Evolutionary conservation across 2,888 invertebrate genomes (phyloP).

Genomic region (Brachypalpus laphriformis): DNA sequence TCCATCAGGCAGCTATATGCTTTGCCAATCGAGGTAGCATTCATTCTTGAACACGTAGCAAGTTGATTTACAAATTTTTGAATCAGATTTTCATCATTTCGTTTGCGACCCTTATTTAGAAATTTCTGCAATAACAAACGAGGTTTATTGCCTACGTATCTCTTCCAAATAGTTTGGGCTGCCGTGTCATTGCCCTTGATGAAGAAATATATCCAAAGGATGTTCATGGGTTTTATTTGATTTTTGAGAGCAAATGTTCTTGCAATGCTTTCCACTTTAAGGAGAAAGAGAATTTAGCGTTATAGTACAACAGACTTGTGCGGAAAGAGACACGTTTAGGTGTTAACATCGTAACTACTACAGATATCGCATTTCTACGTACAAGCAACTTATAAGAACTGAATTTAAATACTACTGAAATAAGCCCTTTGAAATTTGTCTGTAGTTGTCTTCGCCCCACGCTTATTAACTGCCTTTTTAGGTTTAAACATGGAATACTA

Average conservation of each 20-base stretch:
- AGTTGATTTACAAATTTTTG: constrained; percentile 83
- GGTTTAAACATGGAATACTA: too few species aligned
- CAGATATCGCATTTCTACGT: neutral
- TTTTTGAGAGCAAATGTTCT: constrained; percentile 86
- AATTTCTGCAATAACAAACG: constrained; percentile 85
- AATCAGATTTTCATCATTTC: constrained; percentile 82
- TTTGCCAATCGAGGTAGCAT: constrained; percentile 84
- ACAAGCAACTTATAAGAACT: neutral
- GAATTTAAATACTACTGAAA: too few species aligned
- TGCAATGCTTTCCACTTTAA: constrained; percentile 85
- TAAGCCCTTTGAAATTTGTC: too few species aligned
- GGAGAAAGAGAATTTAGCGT: neutral
- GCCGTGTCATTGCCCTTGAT: constrained; percentile 85
- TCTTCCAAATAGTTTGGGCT: constrained; percentile 86
- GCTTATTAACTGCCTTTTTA: too few species aligned
- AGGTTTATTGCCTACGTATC: constrained; percentile 84
- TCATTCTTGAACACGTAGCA: constrained; percentile 83
- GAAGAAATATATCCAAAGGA: constrained; percentile 88
- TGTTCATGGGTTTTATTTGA: constrained; percentile 86
- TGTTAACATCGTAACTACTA: neutral
- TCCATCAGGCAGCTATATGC: constrained; percentile 85
- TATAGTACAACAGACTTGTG: too few species aligned
- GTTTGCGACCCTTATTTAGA: constrained; percentile 83
- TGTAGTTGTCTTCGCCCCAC: too few species aligned
- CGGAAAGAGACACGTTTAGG: neutral